Conservation (phyloP, 1,140 invertebrate genomes). For the Teleogryllus occipitalis region DNA sequence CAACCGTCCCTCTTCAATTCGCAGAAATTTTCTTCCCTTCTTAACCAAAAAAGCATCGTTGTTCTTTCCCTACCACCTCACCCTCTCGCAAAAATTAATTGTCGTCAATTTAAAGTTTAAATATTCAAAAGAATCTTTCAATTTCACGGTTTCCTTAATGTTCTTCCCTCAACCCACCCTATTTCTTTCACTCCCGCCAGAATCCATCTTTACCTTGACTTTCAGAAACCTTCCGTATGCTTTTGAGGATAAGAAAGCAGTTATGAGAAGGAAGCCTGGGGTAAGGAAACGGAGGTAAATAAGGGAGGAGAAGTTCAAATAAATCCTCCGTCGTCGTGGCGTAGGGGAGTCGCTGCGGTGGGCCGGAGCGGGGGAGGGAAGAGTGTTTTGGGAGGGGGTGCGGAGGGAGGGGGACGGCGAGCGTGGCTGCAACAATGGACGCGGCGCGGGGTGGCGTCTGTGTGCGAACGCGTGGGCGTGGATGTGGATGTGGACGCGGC, state of each 20-base stretch:
- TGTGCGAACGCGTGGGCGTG: background rate
- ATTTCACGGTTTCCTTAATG: background rate
- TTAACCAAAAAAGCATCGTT: background rate
- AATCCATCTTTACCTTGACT: background rate
- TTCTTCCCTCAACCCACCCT: too few species aligned
- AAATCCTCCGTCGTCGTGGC: background rate
- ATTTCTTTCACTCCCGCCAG: too few species aligned
- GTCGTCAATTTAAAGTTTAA: conserved; percentile 1
- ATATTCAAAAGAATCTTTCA: background rate
- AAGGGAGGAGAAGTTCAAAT: background rate
- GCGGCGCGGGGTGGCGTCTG: too few species aligned
- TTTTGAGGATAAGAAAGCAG: background rate
- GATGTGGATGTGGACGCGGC: background rate
- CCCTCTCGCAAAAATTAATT: background rate
- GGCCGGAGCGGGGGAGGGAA: background rate
- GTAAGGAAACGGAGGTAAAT: background rate
- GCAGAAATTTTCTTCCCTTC: background rate
- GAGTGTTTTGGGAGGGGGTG: background rate
- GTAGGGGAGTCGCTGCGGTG: background rate
- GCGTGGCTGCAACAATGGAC: background rate
- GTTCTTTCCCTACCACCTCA: background rate
- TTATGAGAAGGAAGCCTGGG: background rate
- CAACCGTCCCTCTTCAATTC: background rate
- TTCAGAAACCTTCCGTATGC: background rate
- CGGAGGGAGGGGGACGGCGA: background rate